phyloP scores from a whole-genome alignment of 2,113 vertebrate species.

The Vidua macroura region DNA sequence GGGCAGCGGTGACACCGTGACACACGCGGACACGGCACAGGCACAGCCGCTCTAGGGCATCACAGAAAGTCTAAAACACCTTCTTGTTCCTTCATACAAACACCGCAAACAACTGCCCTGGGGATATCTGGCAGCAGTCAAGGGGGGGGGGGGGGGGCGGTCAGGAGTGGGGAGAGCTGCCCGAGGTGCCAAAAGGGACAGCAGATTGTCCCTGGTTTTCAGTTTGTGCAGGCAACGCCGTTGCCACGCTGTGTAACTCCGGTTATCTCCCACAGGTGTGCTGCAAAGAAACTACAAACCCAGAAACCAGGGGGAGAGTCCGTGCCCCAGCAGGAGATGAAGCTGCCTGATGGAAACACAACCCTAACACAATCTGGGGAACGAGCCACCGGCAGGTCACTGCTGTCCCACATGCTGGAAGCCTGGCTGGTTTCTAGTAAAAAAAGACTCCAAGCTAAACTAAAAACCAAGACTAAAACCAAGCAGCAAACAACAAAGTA shows the following conservation, averaged over 20 bases:
- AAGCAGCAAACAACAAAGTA: neutral
- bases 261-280: neutral
- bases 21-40: neutral
- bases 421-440: neutral
- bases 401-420: neutral
- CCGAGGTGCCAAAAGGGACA: neutral
- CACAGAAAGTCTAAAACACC: neutral
- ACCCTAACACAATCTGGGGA: fast-evolving
- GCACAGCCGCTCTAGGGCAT: neutral
- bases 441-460: neutral
- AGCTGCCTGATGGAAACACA: fast-evolving
- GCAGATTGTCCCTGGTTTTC: neutral
- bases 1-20: fast-evolving
- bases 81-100: neutral
- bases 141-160: no score
- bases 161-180: neutral
- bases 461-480: neutral
- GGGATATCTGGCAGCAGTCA: neutral
- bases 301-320: neutral
- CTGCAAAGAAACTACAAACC: neutral
- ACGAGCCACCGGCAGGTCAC: fast-evolving
- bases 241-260: fast-evolving
- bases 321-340: fast-evolving
- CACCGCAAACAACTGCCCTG: neutral
- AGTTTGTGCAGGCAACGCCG: fast-evolving